Evolutionary conservation across 2,113 vertebrate genomes (phyloP).

Genomic region (Odobenus rosmarus): DNA sequence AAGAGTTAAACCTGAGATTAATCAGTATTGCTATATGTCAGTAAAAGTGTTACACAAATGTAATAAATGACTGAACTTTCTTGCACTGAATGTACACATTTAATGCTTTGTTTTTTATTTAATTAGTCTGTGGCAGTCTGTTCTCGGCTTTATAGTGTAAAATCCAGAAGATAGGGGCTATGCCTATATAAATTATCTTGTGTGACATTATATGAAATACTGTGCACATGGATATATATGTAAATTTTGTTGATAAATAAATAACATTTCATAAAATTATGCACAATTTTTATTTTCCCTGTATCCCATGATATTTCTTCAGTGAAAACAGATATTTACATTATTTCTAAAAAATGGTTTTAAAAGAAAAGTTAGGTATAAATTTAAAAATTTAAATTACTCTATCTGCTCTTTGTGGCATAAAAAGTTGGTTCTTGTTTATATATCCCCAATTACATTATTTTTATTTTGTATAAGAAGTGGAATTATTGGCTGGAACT

Average conservation of each 20-base stretch:
- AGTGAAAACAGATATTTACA: not conserved
- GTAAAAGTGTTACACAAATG: not conserved
- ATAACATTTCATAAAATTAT: not conserved
- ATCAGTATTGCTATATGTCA: not conserved
- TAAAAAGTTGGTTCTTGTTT: not conserved
- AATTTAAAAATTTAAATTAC: not conserved
- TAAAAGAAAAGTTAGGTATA: not conserved
- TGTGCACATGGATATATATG: not conserved
- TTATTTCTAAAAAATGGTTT: not conserved
- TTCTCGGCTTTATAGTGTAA: not conserved
- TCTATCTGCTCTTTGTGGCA: not conserved
- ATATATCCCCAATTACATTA: not conserved
- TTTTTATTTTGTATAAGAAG: not conserved
- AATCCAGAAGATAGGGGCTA: accelerated
- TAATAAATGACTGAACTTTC: not conserved
- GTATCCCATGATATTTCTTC: not conserved
- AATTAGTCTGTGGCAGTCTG: not conserved
- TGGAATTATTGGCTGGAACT: not conserved
- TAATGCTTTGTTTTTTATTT: not conserved
- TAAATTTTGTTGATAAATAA: not conserved
- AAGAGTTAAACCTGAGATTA: not conserved
- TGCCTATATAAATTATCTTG: not conserved
- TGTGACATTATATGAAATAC: not conserved
- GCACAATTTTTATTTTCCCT: not conserved
- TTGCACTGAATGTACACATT: not conserved